Evolutionary conservation across 30 jellyfish, hydroid and myxozoan species (phyloP).

Genomic region (Turritopsis dohrnii): DNA sequence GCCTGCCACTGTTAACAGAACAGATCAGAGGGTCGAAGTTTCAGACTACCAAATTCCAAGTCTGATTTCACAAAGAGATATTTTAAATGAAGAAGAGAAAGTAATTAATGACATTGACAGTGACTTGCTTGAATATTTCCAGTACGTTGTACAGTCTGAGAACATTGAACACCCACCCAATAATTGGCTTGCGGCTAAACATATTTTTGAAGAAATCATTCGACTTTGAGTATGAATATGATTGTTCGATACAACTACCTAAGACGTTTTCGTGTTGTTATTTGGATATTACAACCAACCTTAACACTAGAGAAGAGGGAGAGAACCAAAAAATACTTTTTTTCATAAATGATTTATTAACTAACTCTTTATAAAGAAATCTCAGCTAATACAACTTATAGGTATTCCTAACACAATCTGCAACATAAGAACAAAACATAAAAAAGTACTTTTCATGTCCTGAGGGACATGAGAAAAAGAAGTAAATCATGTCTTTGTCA

Average conservation of each 20-base stretch:
- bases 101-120: slow-evolving; percentile 19
- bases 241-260: not conserved
- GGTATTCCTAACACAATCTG: not conserved
- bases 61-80: slow-evolving; percentile 9
- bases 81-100: not conserved
- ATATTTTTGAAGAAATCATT: not conserved
- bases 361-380: not conserved
- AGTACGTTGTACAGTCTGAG: slow-evolving; percentile 35
- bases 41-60: not conserved
- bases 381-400: not conserved
- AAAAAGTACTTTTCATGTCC: not conserved
- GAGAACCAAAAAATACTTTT: not conserved
- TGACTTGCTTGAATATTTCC: slow-evolving; percentile 22
- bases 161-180: slow-evolving; percentile 39
- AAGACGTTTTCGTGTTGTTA: not conserved
- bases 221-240: not conserved
- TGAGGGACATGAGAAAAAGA: not conserved
- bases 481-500: not conserved
- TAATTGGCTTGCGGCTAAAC: slow-evolving; percentile 38
- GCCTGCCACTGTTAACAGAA: slow-evolving; percentile 3
- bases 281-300: not conserved
- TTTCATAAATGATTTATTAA: not conserved
- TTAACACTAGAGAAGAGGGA: not conserved
- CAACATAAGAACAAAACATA: not conserved
- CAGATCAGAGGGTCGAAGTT: not conserved